phyloP scores from a whole-genome alignment of 2,888 invertebrate genomes.

The Callyntrura guangdongensis region DNA sequence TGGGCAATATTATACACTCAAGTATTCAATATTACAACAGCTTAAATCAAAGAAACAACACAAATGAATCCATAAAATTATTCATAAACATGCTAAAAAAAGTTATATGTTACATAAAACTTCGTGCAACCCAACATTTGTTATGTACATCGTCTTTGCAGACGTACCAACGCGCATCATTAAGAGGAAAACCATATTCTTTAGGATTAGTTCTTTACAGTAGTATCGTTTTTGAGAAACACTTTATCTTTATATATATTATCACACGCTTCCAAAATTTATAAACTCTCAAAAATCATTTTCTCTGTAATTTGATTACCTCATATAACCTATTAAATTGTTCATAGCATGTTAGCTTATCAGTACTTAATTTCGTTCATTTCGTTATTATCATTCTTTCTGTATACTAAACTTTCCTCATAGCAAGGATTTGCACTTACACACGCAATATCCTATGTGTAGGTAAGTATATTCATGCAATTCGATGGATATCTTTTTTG shows the following conservation, averaged over 20 bases:
- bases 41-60: background rate
- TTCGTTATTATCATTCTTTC: background rate
- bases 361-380: constrained; percentile 15
- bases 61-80: background rate
- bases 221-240: constrained; percentile 58
- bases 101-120: constrained; percentile 9
- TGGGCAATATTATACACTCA: constrained; percentile 13
- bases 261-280: constrained; percentile 77
- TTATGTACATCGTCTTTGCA: constrained; percentile 12
- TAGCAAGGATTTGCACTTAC: constrained; percentile 29
- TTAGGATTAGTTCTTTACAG: constrained; percentile 23
- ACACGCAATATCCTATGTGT: background rate
- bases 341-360: background rate
- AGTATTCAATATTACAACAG: background rate
- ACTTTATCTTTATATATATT: constrained; percentile 55
- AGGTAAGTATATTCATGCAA: constrained; percentile 38
- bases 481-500: constrained; percentile 61
- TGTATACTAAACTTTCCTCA: background rate
- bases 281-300: constrained; percentile 69
- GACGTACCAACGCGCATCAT: background rate
- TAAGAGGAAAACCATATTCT: background rate
- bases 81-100: background rate
- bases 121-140: background rate
- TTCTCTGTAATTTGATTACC: constrained; percentile 19
- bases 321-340: background rate